These are phyloP conservation scores for Atopsyche davidsoni DNA, from an alignment of 1,140 invertebrate genomes.

Conservation along the genomic window DNA sequence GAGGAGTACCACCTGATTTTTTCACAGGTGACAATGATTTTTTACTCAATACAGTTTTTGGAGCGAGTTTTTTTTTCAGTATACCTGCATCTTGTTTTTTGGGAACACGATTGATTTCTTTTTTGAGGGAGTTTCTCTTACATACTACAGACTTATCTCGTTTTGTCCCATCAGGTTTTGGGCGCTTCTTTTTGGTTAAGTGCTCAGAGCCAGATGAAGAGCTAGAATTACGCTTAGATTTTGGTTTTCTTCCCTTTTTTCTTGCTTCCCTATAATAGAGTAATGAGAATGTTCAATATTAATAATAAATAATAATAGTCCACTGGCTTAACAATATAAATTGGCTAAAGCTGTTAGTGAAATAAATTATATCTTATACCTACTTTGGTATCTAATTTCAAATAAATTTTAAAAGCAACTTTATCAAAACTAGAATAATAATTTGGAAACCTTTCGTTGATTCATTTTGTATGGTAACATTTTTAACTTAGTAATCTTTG, in stretches of 20 bases:
- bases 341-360: too few species aligned
- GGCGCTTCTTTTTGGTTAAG: conserved; percentile 44
- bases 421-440: too few species aligned
- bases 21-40: conserved; percentile 47
- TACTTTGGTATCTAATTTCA: too few species aligned
- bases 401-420: too few species aligned
- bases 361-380: too few species aligned
- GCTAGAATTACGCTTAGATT: conserved; percentile 47
- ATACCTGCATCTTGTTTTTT: conserved; percentile 38
- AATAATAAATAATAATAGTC: too few species aligned
- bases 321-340: too few species aligned
- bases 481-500: too few species aligned
- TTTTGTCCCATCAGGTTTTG: conserved; percentile 41
- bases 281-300: too few species aligned
- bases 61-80: conserved; percentile 38
- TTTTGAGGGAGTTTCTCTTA: conserved; percentile 40
- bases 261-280: conserved; percentile 39
- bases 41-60: conserved; percentile 39
- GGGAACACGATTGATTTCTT: conserved; percentile 38
- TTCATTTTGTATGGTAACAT: too few species aligned
- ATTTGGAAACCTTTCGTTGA: too few species aligned
- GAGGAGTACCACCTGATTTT: conserved; percentile 47
- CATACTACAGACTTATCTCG: conserved; percentile 40
- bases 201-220: conserved; percentile 46
- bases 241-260: conserved; percentile 42